Percentiles rank a stretch among this genome's conserved stretches.
Evolutionary conservation across 2,797 vertebrate genomes (phyloP).

Genomic region (Uromys caudimaculatus): DNA sequence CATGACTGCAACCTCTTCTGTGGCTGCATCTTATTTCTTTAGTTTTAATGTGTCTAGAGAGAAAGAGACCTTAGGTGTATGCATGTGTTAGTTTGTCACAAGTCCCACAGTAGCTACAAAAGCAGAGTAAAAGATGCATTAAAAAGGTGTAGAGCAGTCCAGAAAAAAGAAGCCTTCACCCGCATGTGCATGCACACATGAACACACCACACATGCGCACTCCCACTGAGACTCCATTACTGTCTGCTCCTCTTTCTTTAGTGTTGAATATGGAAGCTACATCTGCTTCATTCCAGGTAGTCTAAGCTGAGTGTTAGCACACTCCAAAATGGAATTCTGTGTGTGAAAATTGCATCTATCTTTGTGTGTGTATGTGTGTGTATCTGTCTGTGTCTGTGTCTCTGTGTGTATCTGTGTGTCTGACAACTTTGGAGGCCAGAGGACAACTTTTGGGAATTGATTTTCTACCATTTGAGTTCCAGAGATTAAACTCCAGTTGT

Average conservation of each 20-base stretch:
- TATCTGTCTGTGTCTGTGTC: background rate
- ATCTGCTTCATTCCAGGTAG: background rate
- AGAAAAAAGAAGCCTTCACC: background rate
- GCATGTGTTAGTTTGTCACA: conserved; percentile 3
- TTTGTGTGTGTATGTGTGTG: background rate
- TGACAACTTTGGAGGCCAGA: background rate
- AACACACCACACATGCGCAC: background rate
- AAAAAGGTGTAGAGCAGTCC: background rate
- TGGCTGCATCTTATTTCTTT: background rate
- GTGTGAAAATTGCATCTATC: background rate
- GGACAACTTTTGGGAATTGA: background rate
- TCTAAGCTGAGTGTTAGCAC: background rate
- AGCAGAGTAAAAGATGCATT: conserved; percentile 49
- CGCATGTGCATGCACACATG: background rate
- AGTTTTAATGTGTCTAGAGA: conserved; percentile 36
- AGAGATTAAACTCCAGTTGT: background rate
- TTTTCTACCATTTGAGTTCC: background rate
- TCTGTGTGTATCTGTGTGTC: background rate
- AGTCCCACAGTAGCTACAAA: background rate
- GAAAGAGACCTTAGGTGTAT: background rate
- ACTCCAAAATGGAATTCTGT: conserved; percentile 23
- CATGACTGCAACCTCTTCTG: background rate
- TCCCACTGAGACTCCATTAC: background rate
- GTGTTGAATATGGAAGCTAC: background rate
- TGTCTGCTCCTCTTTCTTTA: background rate